Conservation (phyloP, 2,797 vertebrate species). For the Gorsachius magnificus region DNA sequence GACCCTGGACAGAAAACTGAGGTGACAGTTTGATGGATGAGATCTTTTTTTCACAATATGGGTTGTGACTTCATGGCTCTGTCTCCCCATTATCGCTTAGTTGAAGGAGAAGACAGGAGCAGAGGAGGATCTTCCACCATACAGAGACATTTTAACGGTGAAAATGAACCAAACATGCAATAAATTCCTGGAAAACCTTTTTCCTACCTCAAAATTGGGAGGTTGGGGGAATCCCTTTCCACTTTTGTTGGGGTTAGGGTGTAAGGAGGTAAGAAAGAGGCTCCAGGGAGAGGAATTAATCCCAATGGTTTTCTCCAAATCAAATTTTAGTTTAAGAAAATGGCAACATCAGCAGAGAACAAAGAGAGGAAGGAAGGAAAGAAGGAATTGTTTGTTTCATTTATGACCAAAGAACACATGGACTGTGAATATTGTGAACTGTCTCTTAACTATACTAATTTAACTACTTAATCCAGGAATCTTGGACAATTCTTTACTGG, state of each 20-base stretch:
- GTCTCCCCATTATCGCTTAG: constrained; percentile 50
- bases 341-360: background rate
- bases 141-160: constrained; percentile 11
- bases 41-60: constrained; percentile 71
- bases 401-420: background rate
- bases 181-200: background rate
- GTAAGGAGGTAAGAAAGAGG: background rate
- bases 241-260: background rate
- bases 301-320: background rate
- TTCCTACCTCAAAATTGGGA: background rate
- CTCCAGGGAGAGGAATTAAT: background rate
- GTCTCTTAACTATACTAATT: background rate
- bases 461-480: constrained; percentile 14
- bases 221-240: background rate
- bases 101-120: constrained; percentile 30
- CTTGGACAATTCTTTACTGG: background rate
- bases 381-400: background rate
- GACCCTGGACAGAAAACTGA: constrained; percentile 74
- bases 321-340: background rate
- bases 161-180: background rate
- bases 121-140: constrained; percentile 19
- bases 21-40: constrained; percentile 79
- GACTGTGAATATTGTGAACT: background rate
- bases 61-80: constrained; percentile 71
- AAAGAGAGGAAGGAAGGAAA: background rate